Percentiles rank a stretch among this genome's conserved stretches.
Evolutionary conservation across 2,888 invertebrate genomes (phyloP).

Genomic region (Spicauda simplicius): DNA sequence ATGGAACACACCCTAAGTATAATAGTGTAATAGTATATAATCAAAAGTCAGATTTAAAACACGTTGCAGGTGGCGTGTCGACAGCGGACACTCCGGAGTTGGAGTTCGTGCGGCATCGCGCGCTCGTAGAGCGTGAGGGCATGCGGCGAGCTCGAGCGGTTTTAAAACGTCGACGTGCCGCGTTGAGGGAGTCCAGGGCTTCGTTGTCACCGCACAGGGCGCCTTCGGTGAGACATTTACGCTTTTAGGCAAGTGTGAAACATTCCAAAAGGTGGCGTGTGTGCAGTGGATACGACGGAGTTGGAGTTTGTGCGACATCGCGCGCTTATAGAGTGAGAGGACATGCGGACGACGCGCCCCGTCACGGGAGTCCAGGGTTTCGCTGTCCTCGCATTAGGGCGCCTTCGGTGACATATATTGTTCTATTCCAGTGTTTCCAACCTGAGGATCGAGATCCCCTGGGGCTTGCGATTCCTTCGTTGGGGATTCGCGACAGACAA

Average conservation of each 20-base stretch:
- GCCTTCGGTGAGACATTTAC: constrained; percentile 14
- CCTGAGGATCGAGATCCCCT: too few species aligned
- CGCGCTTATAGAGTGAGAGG: constrained; percentile 91
- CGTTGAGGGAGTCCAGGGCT: constrained; percentile 86
- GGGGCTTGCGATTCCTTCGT: too few species aligned
- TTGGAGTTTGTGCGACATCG: constrained; percentile 93
- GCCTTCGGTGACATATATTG: constrained; percentile 14
- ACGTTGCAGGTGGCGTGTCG: constrained; percentile 61
- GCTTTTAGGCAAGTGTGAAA: too few species aligned
- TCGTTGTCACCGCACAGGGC: constrained; percentile 68
- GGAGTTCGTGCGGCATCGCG: constrained; percentile 93
- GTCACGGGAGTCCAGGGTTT: constrained; percentile 86
- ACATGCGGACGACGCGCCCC: constrained; percentile 92
- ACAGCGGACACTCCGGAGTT: constrained; percentile 82
- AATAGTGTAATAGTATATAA: too few species aligned
- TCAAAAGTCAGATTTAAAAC: too few species aligned
- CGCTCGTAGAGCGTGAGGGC: constrained; percentile 91
- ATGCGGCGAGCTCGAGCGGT: too few species aligned
- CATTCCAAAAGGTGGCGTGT: constrained; percentile 53
- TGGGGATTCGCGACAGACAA: too few species aligned
- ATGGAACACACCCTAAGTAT: too few species aligned
- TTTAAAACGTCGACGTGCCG: constrained; percentile 93
- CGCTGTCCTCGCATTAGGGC: constrained; percentile 69
- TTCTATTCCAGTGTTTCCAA: too few species aligned
- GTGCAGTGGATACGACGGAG: constrained; percentile 76